Evolutionary conservation across 1,140 invertebrate genomes (phyloP), one percentile per base, ranked within the genome.

Genomic region (Dreissena polymorpha): DNA sequence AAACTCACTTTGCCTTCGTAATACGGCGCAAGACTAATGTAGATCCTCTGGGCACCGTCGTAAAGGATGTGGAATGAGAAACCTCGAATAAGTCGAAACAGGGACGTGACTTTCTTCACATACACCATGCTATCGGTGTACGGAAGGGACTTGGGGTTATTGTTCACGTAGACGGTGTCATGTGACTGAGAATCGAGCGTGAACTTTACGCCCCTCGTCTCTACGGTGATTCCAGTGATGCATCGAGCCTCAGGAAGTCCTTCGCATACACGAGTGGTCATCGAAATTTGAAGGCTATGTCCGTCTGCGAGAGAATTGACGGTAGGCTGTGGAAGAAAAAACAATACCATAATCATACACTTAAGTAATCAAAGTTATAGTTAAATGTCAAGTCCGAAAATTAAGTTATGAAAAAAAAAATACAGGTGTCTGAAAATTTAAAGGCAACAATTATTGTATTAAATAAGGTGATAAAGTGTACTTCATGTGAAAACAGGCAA

Each of bases 21-120:
- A 60, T 53, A 83, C 16, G 86, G 86, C 12, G 72, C 53, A 0
- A 86, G 29, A 49, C 64, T 74, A 8, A 87, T 29, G 67, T 83
- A 80, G 13, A 87, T 8, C 16, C 80, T 49, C 23, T 82, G 81
- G 16, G n/a, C 73, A 21, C 69, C 73, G 57, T 87, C 85, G 72
- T 80, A 86, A 25, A 86, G 23, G 18, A 89, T 68, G n/a, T 49
- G 60, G 60, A 86, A 85, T 5, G 78, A 82, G 27, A 69, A 71
- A 51, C 76, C 85, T 60, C 69, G 50, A 25, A 88, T 73, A 10
- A 78, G 39, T 10, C 70, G 69, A 49, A 84, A 86, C 21, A 84
- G 57, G 0, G 74, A 77, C 0, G 85, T 87, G 3, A 72, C 82
- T 39, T 84, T 71, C 53, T 86, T 86, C 12, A 87, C 70, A 23